phyloP scores from a whole-genome alignment of 2,797 vertebrate genomes.

The Crocidura indochinensis region DNA sequence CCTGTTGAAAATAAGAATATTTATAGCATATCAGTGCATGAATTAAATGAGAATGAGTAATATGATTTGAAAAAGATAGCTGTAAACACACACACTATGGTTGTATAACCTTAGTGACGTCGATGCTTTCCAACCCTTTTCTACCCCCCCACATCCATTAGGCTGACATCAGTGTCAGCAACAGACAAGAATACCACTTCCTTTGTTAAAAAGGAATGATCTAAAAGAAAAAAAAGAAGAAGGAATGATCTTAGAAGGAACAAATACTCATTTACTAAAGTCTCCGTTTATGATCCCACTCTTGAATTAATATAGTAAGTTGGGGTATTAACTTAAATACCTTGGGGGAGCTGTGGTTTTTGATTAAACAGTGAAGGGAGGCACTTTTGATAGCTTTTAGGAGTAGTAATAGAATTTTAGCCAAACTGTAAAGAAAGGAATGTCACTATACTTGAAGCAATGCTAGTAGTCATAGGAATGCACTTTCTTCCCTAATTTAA shows the following conservation, averaged over 20 bases:
- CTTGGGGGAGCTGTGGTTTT: not conserved
- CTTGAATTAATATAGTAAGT: constrained; percentile 5
- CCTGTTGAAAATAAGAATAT: constrained; percentile 77
- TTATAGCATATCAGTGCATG: constrained; percentile 49
- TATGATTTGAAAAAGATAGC: constrained; percentile 40
- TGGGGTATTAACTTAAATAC: not conserved
- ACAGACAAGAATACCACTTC: too few relatives aligned
- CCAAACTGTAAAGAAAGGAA: not conserved
- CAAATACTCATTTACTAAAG: constrained; percentile 51
- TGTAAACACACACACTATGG: too few relatives aligned
- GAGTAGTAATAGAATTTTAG: constrained; percentile 15
- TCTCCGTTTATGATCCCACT: constrained; percentile 5
- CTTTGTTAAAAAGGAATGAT: not conserved
- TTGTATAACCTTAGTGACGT: too few relatives aligned
- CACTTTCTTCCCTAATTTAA: constrained; percentile 2
- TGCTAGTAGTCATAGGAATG: constrained; percentile 30
- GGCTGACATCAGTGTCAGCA: too few relatives aligned
- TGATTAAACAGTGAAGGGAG: not conserved
- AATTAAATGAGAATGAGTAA: constrained; percentile 40
- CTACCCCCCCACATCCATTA: too few relatives aligned
- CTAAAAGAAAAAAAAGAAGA: constrained; percentile 32
- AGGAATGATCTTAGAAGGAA: not conserved
- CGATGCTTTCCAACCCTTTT: too few relatives aligned
- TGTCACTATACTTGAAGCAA: not conserved
- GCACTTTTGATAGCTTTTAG: constrained; percentile 15